Evolutionary conservation across 2,797 vertebrate species (phyloP).

Genomic region (Sphaeramia orbicularis): DNA sequence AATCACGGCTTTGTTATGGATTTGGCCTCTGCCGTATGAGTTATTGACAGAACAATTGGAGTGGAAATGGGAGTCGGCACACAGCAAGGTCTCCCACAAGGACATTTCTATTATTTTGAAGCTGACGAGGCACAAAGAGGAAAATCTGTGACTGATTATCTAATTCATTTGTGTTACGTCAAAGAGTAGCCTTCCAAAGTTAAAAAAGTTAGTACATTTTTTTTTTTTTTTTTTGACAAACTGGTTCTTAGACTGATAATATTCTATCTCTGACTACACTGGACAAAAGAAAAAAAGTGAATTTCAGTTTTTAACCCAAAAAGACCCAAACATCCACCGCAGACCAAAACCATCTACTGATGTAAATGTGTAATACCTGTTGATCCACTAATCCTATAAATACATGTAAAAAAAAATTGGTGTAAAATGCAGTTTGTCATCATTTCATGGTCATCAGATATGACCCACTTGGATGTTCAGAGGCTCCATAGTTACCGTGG

Average conservation of each 20-base stretch:
- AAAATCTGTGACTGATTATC: conserved; percentile 44
- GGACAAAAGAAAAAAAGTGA: conserved; percentile 17
- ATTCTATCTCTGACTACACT: conserved; percentile 20
- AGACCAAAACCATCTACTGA: too few species aligned
- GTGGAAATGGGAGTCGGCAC: conserved; percentile 50
- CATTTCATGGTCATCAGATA: too few species aligned
- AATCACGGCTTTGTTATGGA: conserved; percentile 62
- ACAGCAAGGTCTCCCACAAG: conserved; percentile 50
- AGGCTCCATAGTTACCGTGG: too few species aligned
- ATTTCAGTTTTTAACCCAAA: conserved; percentile 24
- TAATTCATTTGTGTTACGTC: conserved; percentile 29
- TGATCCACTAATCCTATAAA: too few species aligned
- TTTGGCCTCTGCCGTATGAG: conserved; percentile 51
- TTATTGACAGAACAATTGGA: conserved; percentile 66
- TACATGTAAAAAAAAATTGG: too few species aligned
- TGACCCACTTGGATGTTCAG: conserved; percentile 19
- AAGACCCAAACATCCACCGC: too few species aligned
- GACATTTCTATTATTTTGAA: conserved; percentile 57
- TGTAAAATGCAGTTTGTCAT: too few species aligned
- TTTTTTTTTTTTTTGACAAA: too few species aligned
- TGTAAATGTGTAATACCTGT: too few species aligned
- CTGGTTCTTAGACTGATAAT: conserved; percentile 32
- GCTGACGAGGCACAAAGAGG: conserved; percentile 25
- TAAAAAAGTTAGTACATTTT: conserved; percentile 39
- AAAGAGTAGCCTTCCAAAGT: conserved; percentile 8